These are phyloP conservation scores for Tapera naevia DNA, from an alignment of 2,797 vertebrate genomes.

Conservation along the genomic window DNA sequence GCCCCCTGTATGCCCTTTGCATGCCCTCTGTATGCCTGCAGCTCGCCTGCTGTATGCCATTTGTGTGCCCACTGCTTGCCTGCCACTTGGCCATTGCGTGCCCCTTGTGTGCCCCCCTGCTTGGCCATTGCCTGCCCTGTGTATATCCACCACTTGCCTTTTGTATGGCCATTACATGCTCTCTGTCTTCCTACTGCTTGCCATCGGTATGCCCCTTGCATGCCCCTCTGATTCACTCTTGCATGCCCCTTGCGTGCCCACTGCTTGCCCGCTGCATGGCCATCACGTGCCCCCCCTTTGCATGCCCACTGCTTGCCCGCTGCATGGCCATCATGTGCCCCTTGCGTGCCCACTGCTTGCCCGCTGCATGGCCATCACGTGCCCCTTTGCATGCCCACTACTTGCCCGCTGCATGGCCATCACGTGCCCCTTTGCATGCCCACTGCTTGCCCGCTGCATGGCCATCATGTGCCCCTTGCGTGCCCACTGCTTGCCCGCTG, in stretches of 20 bases:
- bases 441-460: not conserved
- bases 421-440: too few relatives aligned
- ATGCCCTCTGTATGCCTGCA: not conserved
- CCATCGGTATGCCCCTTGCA: not conserved
- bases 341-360: too few relatives aligned
- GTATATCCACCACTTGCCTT: too few relatives aligned
- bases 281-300: not conserved
- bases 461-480: not conserved
- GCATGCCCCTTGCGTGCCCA: too few relatives aligned
- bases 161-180: not conserved
- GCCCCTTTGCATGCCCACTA: not conserved
- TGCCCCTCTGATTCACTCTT: too few relatives aligned
- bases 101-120: not conserved
- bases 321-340: not conserved
- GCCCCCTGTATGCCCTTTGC: not conserved
- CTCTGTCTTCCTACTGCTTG: too few relatives aligned
- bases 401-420: too few relatives aligned
- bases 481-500: too few relatives aligned
- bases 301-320: fast-evolving
- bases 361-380: too few relatives aligned
- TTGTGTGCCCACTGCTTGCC: too few relatives aligned
- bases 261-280: fast-evolving
- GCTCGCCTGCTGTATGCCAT: not conserved
- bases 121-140: too few relatives aligned
- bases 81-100: fast-evolving